Base-by-base conservation (phyloP, 2,888 invertebrate genomes). In the Allacma fusca region DNA sequence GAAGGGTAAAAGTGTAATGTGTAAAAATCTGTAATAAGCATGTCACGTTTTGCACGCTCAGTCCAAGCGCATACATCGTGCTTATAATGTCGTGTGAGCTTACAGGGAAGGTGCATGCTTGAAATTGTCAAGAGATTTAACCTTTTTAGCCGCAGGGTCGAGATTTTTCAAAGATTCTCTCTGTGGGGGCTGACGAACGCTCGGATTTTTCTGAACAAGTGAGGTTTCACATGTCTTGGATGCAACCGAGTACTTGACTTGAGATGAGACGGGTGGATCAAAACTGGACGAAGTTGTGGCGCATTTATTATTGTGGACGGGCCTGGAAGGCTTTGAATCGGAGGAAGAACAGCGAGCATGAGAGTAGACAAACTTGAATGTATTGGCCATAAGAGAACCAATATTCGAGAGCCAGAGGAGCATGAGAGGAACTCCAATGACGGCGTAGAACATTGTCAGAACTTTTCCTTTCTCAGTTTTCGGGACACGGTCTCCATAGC, bases 401-500 rank as follows among this genome's bases (percentile, higher is more conserved):
- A 95, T 89, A 81, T 94, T 94, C 19, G 95, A 94, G 84, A 96
- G 88, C 86, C 95, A 94, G 75, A 95, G 91, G 83, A 96, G 88
- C 89, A 95, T 94, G 77, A 96, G 87, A 5, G 96, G 96, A 71
- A 96, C 95, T 19, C 95, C 95, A 78, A 95, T 90, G 76, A 95
- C 90, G 21, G 95, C 95, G 86, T 96, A 96, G 57, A 94, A 89
- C 85, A 96, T 94, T 4, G 95, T 94, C 23, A 93, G 91, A 34
- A 94, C 90, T 86, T 95, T 92, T 4, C 95, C 95, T 34, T 91
- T 90, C 19, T 93, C 90, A 16, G 95, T 95, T 83, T 92, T 91
- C 0, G 95, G 95, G 1, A 94, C 92, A 28, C 94, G 90, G 86
- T 93, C 93, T 70, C 94, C 95, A 86, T 95, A 95, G 81, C 95